Base-by-base conservation (phyloP, 1,140 invertebrate genomes). In the Musca vetustissima region DNA sequence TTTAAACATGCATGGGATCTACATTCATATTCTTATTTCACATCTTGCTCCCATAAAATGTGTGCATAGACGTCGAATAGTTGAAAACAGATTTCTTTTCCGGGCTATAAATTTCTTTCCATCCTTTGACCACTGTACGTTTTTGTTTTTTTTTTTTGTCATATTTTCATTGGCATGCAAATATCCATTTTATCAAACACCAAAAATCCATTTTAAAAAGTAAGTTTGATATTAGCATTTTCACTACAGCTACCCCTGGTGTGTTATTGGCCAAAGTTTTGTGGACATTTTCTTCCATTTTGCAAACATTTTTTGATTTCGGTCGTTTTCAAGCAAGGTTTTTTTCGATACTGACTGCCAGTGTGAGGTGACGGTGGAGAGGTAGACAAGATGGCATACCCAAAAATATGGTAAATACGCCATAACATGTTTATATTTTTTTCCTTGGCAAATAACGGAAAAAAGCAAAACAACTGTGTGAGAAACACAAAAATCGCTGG, bases 341-440 rank as follows among this genome's bases (percentile, higher is more conserved):
- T 28, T 22, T 55, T 24, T 55, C n/a, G 1, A n/a, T n/a, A n/a
- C n/a, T n/a, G n/a, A n/a, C n/a, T n/a, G n/a, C n/a, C n/a, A n/a
- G n/a, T n/a, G n/a, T 59, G n/a, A 15, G 6, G 53, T 25, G 22
- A 22, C 22, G 14, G 24, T n/a, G 2, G 24, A 32, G n/a, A 25
- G 17, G 53, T 28, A 7, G 53, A 8, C 14, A 61, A 13, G n/a
- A 61, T 43, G 32, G 9, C 19, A 61, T 36, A 1, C 6, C n/a
- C 4, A 55, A 15, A 55, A 32, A 36, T 36, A 36, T 61, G 36
- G 36, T 61, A n/a, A 36, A 61, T 36, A 17, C 36, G 57, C 57
- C 36, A 43, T 24, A 43, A 61, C 57, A 61, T 61, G 57, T 61
- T 28, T n/a, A 28, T 61, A 61, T 61, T 61, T n/a, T n/a, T n/a